Percentiles rank a stretch among this genome's conserved stretches.
Conservation (phyloP, 1,140 invertebrate genomes). For the Philotrypesis tridentata region DNA sequence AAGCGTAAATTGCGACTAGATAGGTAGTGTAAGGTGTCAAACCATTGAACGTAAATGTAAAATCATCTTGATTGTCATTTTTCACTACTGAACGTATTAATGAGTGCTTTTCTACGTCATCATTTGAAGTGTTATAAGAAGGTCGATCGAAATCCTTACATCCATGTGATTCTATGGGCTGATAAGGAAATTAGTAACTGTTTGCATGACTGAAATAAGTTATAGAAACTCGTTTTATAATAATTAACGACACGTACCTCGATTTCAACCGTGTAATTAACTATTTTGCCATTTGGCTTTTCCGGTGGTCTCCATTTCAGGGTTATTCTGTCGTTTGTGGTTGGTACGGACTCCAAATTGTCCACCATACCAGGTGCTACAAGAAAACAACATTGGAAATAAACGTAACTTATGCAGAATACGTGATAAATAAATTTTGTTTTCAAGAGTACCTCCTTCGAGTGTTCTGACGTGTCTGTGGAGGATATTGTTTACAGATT, state of each 20-base stretch:
- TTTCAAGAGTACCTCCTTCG: slow-evolving; percentile 44
- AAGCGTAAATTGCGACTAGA: slow-evolving; percentile 26
- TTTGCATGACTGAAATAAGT: not conserved
- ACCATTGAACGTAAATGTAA: not conserved
- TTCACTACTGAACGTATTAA: not conserved
- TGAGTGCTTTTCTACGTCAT: not conserved
- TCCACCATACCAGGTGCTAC: slow-evolving; percentile 16
- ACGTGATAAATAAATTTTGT: not conserved
- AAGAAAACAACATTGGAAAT: slow-evolving; percentile 1
- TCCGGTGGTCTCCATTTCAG: slow-evolving; percentile 21
- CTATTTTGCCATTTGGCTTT: slow-evolving; percentile 30
- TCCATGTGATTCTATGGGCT: slow-evolving; percentile 31
- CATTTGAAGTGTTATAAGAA: not conserved
- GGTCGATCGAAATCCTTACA: slow-evolving; percentile 14
- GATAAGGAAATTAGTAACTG: not conserved
- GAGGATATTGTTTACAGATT: slow-evolving; percentile 1
- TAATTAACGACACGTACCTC: slow-evolving; percentile 20
- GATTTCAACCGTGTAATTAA: slow-evolving; percentile 44
- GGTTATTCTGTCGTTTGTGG: not conserved
- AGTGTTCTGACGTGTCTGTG: slow-evolving; percentile 4
- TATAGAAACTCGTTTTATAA: not conserved
- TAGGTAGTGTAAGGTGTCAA: slow-evolving; percentile 40
- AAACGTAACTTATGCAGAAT: no score
- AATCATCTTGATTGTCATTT: not conserved
- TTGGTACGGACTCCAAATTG: slow-evolving; percentile 3